phyloP scores from a whole-genome alignment of 2,888 invertebrate species.

The Erebia aethiops region DNA sequence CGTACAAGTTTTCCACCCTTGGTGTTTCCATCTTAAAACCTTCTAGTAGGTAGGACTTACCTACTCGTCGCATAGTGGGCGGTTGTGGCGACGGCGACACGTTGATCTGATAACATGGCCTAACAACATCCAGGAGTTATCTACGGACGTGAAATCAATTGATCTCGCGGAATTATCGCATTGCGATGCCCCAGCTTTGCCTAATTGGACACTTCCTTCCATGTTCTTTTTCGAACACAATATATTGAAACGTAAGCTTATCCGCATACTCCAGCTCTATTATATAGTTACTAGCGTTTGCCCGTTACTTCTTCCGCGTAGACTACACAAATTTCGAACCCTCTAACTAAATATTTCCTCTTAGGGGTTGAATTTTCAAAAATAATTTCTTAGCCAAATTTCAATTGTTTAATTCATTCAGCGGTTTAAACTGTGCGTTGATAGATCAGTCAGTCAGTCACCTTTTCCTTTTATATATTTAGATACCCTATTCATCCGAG shows the following conservation, averaged over 20 bases:
- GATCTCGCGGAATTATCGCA: slow-evolving; percentile 76
- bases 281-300: not conserved
- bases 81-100: slow-evolving; percentile 66
- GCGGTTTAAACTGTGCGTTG: too few species aligned
- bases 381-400: too few species aligned
- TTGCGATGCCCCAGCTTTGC: slow-evolving; percentile 65
- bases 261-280: slow-evolving; percentile 17
- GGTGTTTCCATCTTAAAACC: slow-evolving; percentile 32
- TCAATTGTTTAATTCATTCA: too few species aligned
- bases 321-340: too few species aligned
- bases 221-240: slow-evolving; percentile 50
- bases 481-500: too few species aligned
- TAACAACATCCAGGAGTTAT: slow-evolving; percentile 76
- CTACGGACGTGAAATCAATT: slow-evolving; percentile 75
- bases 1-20: slow-evolving; percentile 6
- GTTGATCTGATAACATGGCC: slow-evolving; percentile 74
- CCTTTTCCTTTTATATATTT: too few species aligned
- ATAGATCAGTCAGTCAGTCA: too few species aligned
- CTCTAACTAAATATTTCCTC: too few species aligned
- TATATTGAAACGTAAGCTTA: slow-evolving; percentile 39
- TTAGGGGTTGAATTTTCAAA: too few species aligned
- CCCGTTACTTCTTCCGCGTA: too few species aligned
- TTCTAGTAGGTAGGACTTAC: slow-evolving; percentile 27
- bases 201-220: slow-evolving; percentile 76
- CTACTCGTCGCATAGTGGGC: slow-evolving; percentile 63